These are phyloP conservation scores for Antechinus stuartii DNA, from an alignment of 2,113 vertebrate species.

Conservation along the genomic window DNA sequence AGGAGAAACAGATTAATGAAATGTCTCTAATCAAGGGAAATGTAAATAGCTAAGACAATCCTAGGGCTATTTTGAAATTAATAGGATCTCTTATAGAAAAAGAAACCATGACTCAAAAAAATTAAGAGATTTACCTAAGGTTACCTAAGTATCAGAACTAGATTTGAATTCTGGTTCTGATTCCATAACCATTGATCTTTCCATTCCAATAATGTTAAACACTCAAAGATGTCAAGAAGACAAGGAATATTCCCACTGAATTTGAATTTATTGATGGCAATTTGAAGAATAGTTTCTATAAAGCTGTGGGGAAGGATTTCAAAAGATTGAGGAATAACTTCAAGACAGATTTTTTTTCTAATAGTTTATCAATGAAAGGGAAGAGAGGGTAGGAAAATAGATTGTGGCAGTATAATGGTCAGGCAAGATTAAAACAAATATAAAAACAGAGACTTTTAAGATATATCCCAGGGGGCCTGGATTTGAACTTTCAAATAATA, in stretches of 20 bases:
- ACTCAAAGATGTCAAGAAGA: neutral
- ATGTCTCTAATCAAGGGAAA: neutral
- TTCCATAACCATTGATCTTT: neutral
- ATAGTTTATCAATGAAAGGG: neutral
- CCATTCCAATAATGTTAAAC: neutral
- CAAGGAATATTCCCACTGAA: neutral
- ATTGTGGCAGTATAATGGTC: neutral
- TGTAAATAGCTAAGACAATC: neutral
- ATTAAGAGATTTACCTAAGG: neutral
- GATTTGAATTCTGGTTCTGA: neutral
- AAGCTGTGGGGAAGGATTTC: neutral
- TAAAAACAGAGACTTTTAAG: neutral
- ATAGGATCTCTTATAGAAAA: neutral
- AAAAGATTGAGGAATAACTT: neutral
- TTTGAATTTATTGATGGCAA: neutral
- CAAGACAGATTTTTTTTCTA: neutral
- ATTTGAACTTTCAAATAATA: neutral
- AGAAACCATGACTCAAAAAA: neutral
- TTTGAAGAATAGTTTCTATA: neutral
- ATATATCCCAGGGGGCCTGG: neutral
- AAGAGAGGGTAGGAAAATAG: neutral
- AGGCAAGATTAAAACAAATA: neutral
- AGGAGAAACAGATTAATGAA: neutral
- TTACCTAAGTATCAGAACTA: neutral
- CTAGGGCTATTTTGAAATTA: neutral